Evolutionary conservation across 1,140 invertebrate genomes (phyloP), one percentile per base, ranked within the genome.

Genomic region (Metopolophium dirhodum): DNA sequence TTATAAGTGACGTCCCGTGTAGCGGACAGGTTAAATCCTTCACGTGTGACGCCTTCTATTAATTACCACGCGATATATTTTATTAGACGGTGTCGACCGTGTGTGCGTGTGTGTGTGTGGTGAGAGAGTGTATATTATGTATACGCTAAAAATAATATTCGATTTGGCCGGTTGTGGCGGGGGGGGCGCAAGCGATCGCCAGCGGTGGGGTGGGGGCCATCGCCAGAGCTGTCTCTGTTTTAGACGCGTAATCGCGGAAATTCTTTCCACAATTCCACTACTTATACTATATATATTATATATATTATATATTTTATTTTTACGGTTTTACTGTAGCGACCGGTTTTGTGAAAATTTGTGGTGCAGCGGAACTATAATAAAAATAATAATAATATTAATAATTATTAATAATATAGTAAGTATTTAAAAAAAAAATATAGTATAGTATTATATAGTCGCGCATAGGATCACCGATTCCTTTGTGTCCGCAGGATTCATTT

Each of bases 31-130:
- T 92, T 92, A 92, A 92, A 92, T 92, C 91, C 91, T 92, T 92
- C 91, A 92, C 91, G 91, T 92, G 91, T 92, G 91, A 92, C 91
- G 91, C 91, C 91, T 92, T 92, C 91, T 83, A 92, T 92, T 92
- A 92, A 92, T 92, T 92, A 92, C 91, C 91, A 35, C 47, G 61
- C 91, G 77, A 92, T 92, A 92, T 92, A 92, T 92, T 92, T 92
- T 83, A 92, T 92, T 92, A 92, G 91, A 92, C 77, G 91, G 47
- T 51, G 91, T 92, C 68, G 91, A 37, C 51, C 35, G 51, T 11
- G 88, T 26, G 51, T 35, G 49, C 0, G 90, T 20, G 61, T 30
- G 89, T 45, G 54, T 41, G 41, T 47, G 37, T 57, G 9, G 61
- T 30, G 89, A 45, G 57, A 68, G 49, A 54, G n/a, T 7, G 57